Evolutionary conservation across 2,888 invertebrate genomes (phyloP), one percentile per base, ranked within the genome.

Genomic region (Lasioglossum vierecki): DNA sequence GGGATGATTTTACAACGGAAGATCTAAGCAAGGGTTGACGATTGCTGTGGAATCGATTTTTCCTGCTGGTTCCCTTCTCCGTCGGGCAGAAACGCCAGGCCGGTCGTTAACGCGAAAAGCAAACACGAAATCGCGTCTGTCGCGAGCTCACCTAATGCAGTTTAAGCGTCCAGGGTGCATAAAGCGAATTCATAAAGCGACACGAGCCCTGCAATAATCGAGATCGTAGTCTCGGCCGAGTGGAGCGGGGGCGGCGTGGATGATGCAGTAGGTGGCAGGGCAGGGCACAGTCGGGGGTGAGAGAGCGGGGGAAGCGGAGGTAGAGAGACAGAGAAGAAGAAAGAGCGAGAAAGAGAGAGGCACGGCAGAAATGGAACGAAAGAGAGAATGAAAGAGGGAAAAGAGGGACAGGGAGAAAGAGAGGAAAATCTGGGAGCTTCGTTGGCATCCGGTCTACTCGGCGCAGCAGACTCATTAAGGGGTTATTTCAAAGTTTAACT

Each of bases 401-500:
- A 63, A 73, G 80, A 87, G 81, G 73, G 78, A 53, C 73, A 84
- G 82, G 79, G 70, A 78, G 82, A 88, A 80, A 85, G 90, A 86
- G 86, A 87, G 81, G 88, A 87, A 89, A 88, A 90, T 91, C 91
- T 86, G 88, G 85, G 86, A 88, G 90, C 86, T 86, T 92, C 86
- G 88, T 90, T 91, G 89, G 91, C 88, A 91, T 91, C 88, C 90
- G 89, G 90, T 89, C 88, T 91, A 89, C 88, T 87, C 90, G 88
- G 90, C 90, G 92, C 91, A 91, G 92, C 92, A 91, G 92, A 91
- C 92, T 93, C 92, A 93, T 94, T 93, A 93, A 93, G 92, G 92
- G 92, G 93, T 93, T 93, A 93, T 94, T 93, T 93, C 90, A 93
- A 93, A 93, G 92, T 93, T 93, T 93, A 93, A 93, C 92, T 91